phyloP scores from a whole-genome alignment of 2,113 vertebrate genomes.

The Coturnix japonica region DNA sequence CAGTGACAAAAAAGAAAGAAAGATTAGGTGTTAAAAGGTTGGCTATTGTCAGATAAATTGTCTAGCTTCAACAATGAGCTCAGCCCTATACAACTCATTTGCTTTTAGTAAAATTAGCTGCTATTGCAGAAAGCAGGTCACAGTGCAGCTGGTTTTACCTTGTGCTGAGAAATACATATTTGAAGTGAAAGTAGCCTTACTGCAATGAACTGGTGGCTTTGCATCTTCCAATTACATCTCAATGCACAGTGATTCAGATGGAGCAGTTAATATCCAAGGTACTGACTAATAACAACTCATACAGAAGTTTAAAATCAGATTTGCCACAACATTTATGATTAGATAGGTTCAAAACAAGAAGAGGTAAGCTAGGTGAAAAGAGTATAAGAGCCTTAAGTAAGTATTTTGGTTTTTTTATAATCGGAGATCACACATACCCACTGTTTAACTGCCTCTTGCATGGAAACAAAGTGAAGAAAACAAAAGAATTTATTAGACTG shows the following conservation, averaged over 20 bases:
- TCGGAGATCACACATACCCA: not conserved
- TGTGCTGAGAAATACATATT: not conserved
- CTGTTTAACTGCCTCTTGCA: not conserved
- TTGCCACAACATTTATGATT: not conserved
- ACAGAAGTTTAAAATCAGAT: not conserved
- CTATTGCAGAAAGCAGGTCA: not conserved
- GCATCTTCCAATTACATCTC: not conserved
- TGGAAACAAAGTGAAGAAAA: not conserved
- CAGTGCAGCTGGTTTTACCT: not conserved
- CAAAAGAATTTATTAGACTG: not conserved
- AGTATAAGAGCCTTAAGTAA: not conserved
- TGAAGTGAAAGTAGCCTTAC: not conserved
- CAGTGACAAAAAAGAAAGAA: not conserved
- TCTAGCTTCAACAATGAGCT: not conserved
- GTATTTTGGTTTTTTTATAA: not conserved
- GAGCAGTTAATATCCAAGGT: not conserved
- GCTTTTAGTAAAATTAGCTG: not conserved
- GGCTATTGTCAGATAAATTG: not conserved
- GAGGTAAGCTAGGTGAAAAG: no score
- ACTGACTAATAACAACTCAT: not conserved
- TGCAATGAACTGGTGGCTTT: not conserved
- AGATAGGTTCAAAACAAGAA: not conserved
- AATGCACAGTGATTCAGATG: not conserved
- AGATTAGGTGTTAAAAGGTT: not conserved
- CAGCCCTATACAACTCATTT: not conserved